Evolutionary conservation across 2,797 vertebrate species (phyloP).

Genomic region (Syngnathus acus): DNA sequence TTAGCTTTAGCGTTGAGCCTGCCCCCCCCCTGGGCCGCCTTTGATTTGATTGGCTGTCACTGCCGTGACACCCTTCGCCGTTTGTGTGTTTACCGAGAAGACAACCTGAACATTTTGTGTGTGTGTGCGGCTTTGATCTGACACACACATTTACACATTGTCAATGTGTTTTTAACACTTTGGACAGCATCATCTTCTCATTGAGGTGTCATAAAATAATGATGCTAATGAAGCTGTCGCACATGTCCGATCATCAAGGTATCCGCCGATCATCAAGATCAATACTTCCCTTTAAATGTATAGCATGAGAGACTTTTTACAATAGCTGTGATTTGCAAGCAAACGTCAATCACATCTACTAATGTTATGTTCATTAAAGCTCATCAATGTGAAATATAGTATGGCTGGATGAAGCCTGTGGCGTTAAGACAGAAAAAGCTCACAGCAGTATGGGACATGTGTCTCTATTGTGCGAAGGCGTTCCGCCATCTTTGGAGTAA

Average conservation of each 20-base stretch:
- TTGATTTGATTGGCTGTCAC: constrained; percentile 68
- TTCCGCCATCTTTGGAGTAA: neutral
- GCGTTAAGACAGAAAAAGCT: constrained; percentile 15
- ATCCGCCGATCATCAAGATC: constrained; percentile 6
- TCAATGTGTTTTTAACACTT: constrained; percentile 43
- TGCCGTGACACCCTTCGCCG: constrained; percentile 38
- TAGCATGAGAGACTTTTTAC: neutral
- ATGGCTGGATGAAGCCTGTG: neutral
- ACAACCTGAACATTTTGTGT: constrained; percentile 37
- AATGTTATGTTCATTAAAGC: too few relatives aligned
- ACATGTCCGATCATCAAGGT: constrained; percentile 1
- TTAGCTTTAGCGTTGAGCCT: constrained; percentile 41
- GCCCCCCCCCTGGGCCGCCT: constrained; percentile 45
- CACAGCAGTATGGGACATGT: constrained; percentile 55
- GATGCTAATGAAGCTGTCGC: constrained; percentile 14
- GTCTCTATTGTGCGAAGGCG: constrained; percentile 49
- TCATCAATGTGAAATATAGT: too few relatives aligned
- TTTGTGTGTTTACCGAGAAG: constrained; percentile 41
- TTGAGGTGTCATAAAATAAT: constrained; percentile 9
- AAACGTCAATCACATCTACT: too few relatives aligned
- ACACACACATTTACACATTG: constrained; percentile 24
- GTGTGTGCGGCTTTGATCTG: constrained; percentile 59
- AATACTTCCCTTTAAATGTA: neutral
- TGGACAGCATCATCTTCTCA: constrained; percentile 13
- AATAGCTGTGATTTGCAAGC: neutral